Evolutionary conservation across 2,113 vertebrate species (phyloP).

Genomic region (Perccottus glenii): DNA sequence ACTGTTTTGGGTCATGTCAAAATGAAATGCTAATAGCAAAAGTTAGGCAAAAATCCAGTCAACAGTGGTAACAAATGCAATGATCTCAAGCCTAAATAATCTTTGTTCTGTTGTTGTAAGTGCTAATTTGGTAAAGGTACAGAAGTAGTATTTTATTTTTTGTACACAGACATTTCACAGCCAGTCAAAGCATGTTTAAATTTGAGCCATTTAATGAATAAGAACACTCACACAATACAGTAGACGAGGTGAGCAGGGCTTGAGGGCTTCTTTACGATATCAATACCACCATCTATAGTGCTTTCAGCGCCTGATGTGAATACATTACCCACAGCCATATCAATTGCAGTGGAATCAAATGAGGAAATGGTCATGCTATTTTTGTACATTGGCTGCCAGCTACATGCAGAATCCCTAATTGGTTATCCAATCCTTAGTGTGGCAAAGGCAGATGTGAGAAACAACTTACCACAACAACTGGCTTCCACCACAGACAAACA

Average conservation of each 20-base stretch:
- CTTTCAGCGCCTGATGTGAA: constrained; percentile 53
- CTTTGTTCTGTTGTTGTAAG: too few relatives aligned
- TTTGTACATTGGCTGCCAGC: constrained; percentile 19
- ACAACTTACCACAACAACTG: constrained; percentile 28
- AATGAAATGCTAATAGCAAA: too few relatives aligned
- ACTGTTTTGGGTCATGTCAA: too few relatives aligned
- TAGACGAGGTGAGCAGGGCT: constrained; percentile 3
- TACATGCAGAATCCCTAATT: constrained; percentile 42
- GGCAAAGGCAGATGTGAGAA: constrained; percentile 41
- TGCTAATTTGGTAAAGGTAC: not conserved
- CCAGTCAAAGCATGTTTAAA: constrained; percentile 16
- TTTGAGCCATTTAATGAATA: constrained; percentile 34
- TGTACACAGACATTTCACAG: not conserved
- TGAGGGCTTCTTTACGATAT: constrained; percentile 44
- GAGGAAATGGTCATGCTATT: constrained; percentile 46
- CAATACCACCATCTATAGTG: constrained; percentile 51
- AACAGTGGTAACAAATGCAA: too few relatives aligned
- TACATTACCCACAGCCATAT: constrained; percentile 38
- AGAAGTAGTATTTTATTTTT: too few relatives aligned
- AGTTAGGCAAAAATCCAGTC: too few relatives aligned
- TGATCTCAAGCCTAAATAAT: too few relatives aligned
- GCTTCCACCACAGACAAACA: constrained; percentile 36
- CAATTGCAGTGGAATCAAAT: constrained; percentile 35
- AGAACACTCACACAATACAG: constrained; percentile 24
- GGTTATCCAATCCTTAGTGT: constrained; percentile 19